phyloP scores from a whole-genome alignment of 1,140 invertebrate species.

The Ostrea edulis region DNA sequence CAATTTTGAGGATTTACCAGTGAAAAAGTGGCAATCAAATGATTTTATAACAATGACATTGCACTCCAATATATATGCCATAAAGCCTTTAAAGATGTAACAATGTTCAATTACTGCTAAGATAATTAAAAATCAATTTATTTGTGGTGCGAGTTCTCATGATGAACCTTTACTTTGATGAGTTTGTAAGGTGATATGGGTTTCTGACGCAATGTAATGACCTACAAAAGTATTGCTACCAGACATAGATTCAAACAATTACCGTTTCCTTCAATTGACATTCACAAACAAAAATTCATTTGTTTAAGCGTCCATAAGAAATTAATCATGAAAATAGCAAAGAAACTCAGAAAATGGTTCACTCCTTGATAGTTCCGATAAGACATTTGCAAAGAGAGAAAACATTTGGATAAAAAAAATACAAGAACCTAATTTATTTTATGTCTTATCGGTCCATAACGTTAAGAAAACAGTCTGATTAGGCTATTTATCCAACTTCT shows the following conservation, averaged over 20 bases:
- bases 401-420: constrained; percentile 13
- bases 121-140: constrained; percentile 24
- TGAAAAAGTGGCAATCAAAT: neutral
- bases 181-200: neutral
- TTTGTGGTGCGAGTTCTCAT: neutral
- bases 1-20: neutral
- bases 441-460: constrained; percentile 30
- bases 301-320: constrained; percentile 37
- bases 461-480: constrained; percentile 29
- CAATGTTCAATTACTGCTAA: constrained; percentile 23
- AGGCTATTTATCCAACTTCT: constrained; percentile 35
- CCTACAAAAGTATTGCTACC: constrained; percentile 4
- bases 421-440: constrained; percentile 26
- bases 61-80: neutral
- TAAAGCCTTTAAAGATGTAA: constrained; percentile 27
- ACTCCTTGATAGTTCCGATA: constrained; percentile 4
- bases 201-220: neutral
- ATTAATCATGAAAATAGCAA: constrained; percentile 34
- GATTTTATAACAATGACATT: neutral
- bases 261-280: constrained; percentile 16
- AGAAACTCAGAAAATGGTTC: constrained; percentile 25
- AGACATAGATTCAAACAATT: neutral
- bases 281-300: constrained; percentile 30
- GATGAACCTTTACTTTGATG: neutral
- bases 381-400: constrained; percentile 31